These are phyloP conservation scores for Hemibagrus wyckioides DNA, from an alignment of 2,113 vertebrate species.

Conservation along the genomic window DNA sequence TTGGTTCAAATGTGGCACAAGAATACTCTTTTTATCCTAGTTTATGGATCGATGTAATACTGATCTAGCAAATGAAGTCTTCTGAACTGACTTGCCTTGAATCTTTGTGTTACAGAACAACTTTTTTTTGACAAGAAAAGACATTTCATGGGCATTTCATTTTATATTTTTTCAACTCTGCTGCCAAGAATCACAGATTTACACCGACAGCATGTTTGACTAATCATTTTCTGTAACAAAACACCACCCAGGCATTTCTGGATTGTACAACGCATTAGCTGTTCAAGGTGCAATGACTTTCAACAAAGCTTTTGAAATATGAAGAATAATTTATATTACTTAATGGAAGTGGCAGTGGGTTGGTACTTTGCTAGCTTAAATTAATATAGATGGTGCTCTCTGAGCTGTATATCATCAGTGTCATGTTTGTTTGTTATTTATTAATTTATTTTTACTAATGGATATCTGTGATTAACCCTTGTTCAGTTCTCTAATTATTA, in stretches of 20 bases:
- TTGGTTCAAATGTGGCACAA: neutral
- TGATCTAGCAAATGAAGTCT: neutral
- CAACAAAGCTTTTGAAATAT: constrained; percentile 1
- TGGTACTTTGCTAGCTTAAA: neutral
- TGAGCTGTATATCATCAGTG: neutral
- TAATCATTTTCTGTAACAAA: constrained; percentile 21
- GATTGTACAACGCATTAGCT: neutral
- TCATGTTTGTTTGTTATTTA: neutral
- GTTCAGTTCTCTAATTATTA: neutral
- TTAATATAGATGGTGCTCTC: neutral
- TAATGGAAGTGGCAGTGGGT: neutral
- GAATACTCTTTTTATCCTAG: neutral
- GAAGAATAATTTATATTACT: constrained; percentile 8
- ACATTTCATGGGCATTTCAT: neutral
- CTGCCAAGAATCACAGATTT: neutral
- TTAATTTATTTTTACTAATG: neutral
- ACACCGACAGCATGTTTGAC: constrained; percentile 2
- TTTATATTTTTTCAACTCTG: neutral
- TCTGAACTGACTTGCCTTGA: neutral
- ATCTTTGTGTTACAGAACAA: neutral
- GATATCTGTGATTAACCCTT: neutral
- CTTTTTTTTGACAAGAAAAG: neutral
- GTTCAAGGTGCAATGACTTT: neutral
- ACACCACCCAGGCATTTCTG: neutral
- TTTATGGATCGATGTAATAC: neutral